Percentiles rank a stretch among this genome's conserved stretches.
These are phyloP conservation scores for Caranx melampygus DNA, from an alignment of 2,113 vertebrate genomes.

Conservation along the genomic window DNA sequence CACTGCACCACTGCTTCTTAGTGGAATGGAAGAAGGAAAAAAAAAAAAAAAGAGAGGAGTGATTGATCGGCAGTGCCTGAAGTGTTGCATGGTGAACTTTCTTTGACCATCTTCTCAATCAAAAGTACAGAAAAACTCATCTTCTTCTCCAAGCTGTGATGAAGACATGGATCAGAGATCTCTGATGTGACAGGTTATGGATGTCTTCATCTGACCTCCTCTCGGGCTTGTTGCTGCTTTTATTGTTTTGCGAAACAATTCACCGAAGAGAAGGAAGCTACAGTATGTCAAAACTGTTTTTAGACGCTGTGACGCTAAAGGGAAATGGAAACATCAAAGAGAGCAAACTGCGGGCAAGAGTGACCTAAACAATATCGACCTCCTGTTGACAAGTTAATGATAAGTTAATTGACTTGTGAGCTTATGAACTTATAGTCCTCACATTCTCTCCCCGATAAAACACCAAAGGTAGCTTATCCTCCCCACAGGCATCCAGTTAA, in stretches of 20 bases:
- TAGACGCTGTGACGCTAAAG: constrained; percentile 23
- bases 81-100: constrained; percentile 57
- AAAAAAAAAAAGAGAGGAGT: constrained; percentile 14
- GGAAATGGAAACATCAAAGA: constrained; percentile 49
- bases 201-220: constrained; percentile 57
- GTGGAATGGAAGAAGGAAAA: constrained; percentile 18
- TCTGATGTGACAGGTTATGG: constrained; percentile 58
- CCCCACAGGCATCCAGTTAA: constrained; percentile 35
- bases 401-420: constrained; percentile 68
- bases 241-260: constrained; percentile 55
- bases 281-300: constrained; percentile 36
- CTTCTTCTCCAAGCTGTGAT: constrained; percentile 40
- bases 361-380: constrained; percentile 44
- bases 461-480: constrained; percentile 24
- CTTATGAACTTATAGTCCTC: constrained; percentile 29
- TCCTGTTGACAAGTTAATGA: constrained; percentile 66
- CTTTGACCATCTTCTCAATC: constrained; percentile 63
- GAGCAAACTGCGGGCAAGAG: constrained; percentile 13
- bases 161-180: constrained; percentile 42
- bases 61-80: constrained; percentile 38
- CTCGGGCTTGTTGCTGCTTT: constrained; percentile 45
- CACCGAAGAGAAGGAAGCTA: constrained; percentile 26
- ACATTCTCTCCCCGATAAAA: constrained; percentile 44
- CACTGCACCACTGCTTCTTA: constrained; percentile 37
- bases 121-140: constrained; percentile 53